Evolutionary conservation across 2,888 invertebrate species (phyloP).

Genomic region (Lasioglossum lativentre): DNA sequence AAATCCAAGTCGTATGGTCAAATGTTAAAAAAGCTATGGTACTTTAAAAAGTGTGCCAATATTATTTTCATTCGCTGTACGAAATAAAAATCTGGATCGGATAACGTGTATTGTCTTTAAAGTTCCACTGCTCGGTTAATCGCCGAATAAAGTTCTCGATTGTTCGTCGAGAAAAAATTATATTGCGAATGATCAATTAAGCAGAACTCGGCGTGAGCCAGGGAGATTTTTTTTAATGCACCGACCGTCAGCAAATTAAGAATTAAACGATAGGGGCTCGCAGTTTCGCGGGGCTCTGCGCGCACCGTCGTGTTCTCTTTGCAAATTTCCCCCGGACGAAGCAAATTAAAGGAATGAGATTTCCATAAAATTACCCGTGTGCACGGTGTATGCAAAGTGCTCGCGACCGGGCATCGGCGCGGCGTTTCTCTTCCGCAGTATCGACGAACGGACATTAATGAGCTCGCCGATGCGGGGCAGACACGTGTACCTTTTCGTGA

Average conservation of each 20-base stretch:
- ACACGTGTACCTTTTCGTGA: background rate
- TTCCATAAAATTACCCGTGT: constrained; percentile 53
- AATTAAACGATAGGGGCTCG: constrained; percentile 13
- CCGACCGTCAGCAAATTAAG: background rate
- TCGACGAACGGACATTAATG: constrained; percentile 30
- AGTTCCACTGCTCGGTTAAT: too few relatives aligned
- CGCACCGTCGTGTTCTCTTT: constrained; percentile 5
- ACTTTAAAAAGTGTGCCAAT: too few relatives aligned
- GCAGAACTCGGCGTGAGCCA: background rate
- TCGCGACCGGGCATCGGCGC: background rate
- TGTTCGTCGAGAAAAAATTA: background rate
- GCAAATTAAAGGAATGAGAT: constrained; percentile 52
- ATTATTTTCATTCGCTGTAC: too few relatives aligned
- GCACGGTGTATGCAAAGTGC: constrained; percentile 34
- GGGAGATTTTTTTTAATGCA: constrained; percentile 26
- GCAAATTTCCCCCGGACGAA: constrained; percentile 23
- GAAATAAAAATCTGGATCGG: background rate
- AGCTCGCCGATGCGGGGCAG: background rate
- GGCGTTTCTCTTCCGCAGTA: constrained; percentile 14
- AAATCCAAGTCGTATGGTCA: too few relatives aligned
- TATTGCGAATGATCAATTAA: background rate
- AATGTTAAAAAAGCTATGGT: too few relatives aligned
- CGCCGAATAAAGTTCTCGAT: background rate
- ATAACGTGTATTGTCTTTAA: background rate
- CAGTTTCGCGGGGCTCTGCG: constrained; percentile 1